phyloP scores from a whole-genome alignment of 37 sponge, comb jelly and placozoan genomes.

The Halichondria panicea region DNA sequence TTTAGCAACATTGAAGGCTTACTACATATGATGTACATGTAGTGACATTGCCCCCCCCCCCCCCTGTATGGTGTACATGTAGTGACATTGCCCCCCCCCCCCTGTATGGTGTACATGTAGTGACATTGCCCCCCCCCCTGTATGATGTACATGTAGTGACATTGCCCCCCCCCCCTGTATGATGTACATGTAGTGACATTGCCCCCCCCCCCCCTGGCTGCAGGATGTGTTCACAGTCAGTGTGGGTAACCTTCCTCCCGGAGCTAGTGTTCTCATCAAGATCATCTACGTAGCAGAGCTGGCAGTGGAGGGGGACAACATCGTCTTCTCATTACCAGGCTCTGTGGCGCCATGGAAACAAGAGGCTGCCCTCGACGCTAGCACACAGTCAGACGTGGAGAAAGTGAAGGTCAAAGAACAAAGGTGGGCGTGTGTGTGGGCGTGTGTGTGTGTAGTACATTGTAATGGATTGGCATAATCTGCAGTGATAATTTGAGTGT shows the following conservation, averaged over 20 bases:
- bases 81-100: too few relatives aligned
- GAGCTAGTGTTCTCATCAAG: slow-evolving; percentile 96
- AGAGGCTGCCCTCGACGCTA: slow-evolving; percentile 78
- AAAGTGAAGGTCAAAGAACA: slow-evolving; percentile 84
- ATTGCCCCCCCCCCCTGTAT: slow-evolving; percentile 3
- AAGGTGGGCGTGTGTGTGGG: slow-evolving; percentile 50
- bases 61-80: too few relatives aligned
- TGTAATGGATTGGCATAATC: slow-evolving; percentile 2
- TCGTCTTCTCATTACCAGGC: slow-evolving; percentile 87
- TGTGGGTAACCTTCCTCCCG: slow-evolving; percentile 97
- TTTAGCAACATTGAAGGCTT: too few relatives aligned
- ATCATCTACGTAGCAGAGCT: slow-evolving; percentile 98
- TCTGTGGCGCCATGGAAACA: slow-evolving; percentile 95
- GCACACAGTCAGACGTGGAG: slow-evolving; percentile 84
- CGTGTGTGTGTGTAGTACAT: slow-evolving; percentile 1
- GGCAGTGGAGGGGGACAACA: slow-evolving; percentile 85
- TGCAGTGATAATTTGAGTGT: slow-evolving; percentile 47
- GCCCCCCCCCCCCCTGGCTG: not conserved
- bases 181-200: too few relatives aligned
- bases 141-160: too few relatives aligned
- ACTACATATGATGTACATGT: too few relatives aligned
- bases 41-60: too few relatives aligned
- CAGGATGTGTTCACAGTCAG: slow-evolving; percentile 99
- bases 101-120: too few relatives aligned
- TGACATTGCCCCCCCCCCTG: too few relatives aligned